Base-by-base conservation (phyloP, 2,797 vertebrate species). In the Hozukius guyotensis region DNA sequence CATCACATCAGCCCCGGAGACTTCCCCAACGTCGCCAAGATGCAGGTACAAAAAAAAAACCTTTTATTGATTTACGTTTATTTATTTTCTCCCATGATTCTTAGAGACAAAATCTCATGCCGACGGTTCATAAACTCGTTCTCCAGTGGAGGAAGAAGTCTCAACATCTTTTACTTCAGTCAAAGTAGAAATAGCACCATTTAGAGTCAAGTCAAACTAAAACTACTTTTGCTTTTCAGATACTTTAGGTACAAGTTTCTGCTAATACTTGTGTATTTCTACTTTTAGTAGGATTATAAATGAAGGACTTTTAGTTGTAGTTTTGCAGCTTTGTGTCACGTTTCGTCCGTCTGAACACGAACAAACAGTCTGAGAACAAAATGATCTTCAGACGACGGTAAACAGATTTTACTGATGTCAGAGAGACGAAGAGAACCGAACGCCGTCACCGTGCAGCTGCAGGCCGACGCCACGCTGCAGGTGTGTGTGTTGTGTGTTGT, bases 1-100 rank as follows among this genome's bases (percentile, higher is more conserved):
- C 95, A 99, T 72, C 98, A 99, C 92, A 99, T 99, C 90, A 98
- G 98, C 57, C 95, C 97, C 0, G 98, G 98, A 12, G 98, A 99
- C 94, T 99, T 99, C 88, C 98, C 98, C n/a, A 97, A 96, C 46
- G 97, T 99, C 81, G 87, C 92, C 88, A 97, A 97, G 92, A 99
- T 99, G 98, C 98, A 99, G 97, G 97, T 97, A 81, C 6, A 38
- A 22, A 53, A 13, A 59, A 8, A 3, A 49, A 49, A 49, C 1
- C 46, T 49, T 20, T 49, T 46, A 46, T 18, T 46, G 14, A 38
- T 38, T 42, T 42, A 42, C 38, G 5, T 38, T 42, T 42, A 42
- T 16, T 14, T 2, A 16, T 42, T 42, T 42, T 16, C 38, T 42
- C 38, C 14, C 38, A 42, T 42, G 13, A 42, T 42, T 42, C 38